Evolutionary conservation across 2,888 invertebrate species (phyloP).

Genomic region (Theristus sp.): DNA sequence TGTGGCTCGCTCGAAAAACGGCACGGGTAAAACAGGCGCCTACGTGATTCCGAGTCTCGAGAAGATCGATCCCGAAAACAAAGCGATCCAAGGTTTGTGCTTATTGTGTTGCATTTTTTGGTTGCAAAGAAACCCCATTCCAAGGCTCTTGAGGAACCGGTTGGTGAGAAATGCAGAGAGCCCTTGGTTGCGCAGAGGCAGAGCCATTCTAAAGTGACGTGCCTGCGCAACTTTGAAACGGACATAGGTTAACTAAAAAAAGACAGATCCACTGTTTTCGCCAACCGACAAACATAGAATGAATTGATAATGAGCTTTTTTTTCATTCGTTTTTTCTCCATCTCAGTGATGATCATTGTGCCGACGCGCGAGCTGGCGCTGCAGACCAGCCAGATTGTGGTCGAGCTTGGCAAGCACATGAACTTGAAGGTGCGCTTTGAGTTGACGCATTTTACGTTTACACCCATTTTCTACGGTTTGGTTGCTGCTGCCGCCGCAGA

Average conservation of each 20-base stretch:
- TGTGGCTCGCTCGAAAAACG: slow-evolving; percentile 94
- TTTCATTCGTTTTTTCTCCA: no score
- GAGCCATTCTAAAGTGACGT: no score
- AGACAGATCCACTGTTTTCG: no score
- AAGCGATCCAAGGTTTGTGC: slow-evolving; percentile 61
- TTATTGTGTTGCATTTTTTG: no score
- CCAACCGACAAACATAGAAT: no score
- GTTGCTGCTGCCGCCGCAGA: slow-evolving; percentile 24
- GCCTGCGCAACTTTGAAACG: no score
- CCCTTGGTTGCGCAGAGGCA: no score
- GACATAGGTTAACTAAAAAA: no score
- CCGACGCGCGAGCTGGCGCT: slow-evolving; percentile 94
- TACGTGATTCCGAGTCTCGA: slow-evolving; percentile 96
- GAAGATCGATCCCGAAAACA: slow-evolving; percentile 54
- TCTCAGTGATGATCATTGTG: slow-evolving; percentile 74
- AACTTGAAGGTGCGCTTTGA: slow-evolving; percentile 51
- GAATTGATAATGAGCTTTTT: no score
- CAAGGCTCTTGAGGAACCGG: no score
- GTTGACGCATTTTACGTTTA: not conserved
- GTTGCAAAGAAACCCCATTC: no score
- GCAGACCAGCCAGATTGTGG: slow-evolving; percentile 98
- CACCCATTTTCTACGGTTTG: not conserved
- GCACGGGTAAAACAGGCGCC: slow-evolving; percentile 97
- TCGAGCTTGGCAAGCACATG: slow-evolving; percentile 91
- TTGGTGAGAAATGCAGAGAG: no score